Evolutionary conservation across 2,113 vertebrate species (phyloP).

Genomic region (Rattus rattus): DNA sequence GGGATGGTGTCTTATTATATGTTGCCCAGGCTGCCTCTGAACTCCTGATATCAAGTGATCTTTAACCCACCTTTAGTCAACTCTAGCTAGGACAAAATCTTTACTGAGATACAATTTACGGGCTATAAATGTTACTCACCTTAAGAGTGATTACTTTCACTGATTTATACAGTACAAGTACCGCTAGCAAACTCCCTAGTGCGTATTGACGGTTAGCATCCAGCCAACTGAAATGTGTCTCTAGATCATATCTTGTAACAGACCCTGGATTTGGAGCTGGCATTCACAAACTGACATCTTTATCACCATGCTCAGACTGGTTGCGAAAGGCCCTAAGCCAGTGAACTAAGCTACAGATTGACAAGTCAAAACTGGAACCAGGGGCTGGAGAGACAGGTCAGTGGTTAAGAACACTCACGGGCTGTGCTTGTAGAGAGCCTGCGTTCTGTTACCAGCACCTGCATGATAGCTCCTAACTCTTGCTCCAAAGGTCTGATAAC

Average conservation of each 20-base stretch:
- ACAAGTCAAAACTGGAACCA: neutral
- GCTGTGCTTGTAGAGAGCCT: neutral
- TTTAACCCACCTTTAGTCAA: neutral
- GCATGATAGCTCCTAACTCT: neutral
- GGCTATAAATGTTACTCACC: neutral
- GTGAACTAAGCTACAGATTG: neutral
- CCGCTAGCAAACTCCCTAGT: neutral
- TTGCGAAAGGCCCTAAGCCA: neutral
- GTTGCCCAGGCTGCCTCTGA: neutral
- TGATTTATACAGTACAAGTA: neutral
- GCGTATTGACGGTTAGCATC: neutral
- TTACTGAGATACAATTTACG: constrained; percentile 19
- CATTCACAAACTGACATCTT: neutral
- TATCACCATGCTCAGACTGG: neutral
- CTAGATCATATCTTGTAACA: neutral
- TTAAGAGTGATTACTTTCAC: neutral
- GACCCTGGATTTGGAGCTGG: neutral
- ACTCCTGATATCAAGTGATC: neutral
- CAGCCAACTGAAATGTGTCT: neutral
- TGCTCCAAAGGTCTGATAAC: neutral
- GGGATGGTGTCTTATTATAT: neutral
- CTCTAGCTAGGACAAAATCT: neutral
- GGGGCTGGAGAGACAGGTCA: neutral
- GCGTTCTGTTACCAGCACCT: too few relatives aligned
- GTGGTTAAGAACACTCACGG: neutral